phyloP scores from a whole-genome alignment of 2,888 invertebrate species.

The Phortica magna region DNA sequence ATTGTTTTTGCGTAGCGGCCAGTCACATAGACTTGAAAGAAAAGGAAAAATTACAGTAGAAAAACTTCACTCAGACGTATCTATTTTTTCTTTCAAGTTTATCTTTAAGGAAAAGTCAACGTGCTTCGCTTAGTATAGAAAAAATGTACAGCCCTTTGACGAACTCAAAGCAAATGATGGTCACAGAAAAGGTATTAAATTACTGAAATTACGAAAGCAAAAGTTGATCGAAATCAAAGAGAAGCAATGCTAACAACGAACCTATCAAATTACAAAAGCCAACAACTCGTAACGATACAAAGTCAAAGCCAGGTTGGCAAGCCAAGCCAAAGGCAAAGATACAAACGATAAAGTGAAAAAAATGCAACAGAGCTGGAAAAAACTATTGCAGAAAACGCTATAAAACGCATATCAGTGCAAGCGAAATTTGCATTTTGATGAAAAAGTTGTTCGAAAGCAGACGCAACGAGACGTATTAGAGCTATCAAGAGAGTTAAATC shows the following conservation, averaged over 20 bases:
- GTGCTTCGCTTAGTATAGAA: no score
- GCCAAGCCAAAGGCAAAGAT: background rate
- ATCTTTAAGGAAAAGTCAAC: background rate
- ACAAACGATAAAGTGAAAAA: background rate
- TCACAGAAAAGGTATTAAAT: background rate
- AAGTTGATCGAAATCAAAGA: slow-evolving; percentile 14
- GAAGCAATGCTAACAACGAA: background rate
- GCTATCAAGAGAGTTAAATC: background rate
- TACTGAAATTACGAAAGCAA: slow-evolving; percentile 20
- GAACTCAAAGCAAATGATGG: background rate
- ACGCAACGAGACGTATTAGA: slow-evolving; percentile 22
- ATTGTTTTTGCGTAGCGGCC: no score
- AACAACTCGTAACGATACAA: background rate
- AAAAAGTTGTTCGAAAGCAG: slow-evolving; percentile 34
- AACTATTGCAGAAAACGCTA: slow-evolving; percentile 41
- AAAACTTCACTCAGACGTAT: background rate
- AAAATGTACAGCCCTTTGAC: background rate
- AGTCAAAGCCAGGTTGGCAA: background rate
- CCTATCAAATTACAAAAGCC: slow-evolving; percentile 40
- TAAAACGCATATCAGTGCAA: slow-evolving; percentile 48
- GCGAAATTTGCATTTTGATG: slow-evolving; percentile 51
- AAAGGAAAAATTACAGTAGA: no score
- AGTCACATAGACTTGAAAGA: no score
- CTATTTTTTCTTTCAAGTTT: background rate
- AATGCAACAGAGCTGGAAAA: background rate